Percentiles rank a stretch among this genome's conserved stretches.
phyloP scores from a whole-genome alignment of 2,888 invertebrate species.

The Hypena proboscidalis region DNA sequence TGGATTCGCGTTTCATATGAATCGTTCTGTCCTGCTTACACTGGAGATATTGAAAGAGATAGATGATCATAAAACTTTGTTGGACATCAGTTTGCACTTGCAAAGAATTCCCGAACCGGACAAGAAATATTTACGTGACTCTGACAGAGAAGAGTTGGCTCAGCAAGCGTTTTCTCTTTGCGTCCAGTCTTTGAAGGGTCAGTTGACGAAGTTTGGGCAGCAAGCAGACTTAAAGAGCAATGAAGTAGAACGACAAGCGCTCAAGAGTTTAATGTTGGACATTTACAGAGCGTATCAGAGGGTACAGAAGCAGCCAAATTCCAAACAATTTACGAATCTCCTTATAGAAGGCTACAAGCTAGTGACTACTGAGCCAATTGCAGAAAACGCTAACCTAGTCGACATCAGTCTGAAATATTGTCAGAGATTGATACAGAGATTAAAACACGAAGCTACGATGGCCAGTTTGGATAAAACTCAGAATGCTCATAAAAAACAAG shows the following conservation, averaged over 20 bases:
- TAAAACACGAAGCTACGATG: constrained; percentile 83
- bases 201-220: constrained; percentile 83
- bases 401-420: constrained; percentile 90
- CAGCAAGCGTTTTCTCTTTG: constrained; percentile 92
- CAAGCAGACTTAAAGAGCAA: constrained; percentile 77
- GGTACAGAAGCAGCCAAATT: constrained; percentile 86
- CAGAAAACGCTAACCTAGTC: constrained; percentile 86
- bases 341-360: constrained; percentile 90
- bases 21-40: constrained; percentile 91
- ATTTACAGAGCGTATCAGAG: constrained; percentile 89
- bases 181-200: constrained; percentile 88
- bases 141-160: constrained; percentile 92
- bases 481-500: constrained; percentile 69
- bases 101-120: constrained; percentile 93
- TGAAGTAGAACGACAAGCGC: constrained; percentile 76
- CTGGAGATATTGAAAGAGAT: constrained; percentile 92
- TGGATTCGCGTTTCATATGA: constrained; percentile 96
- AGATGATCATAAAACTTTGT: constrained; percentile 91
- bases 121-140: constrained; percentile 95
- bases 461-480: constrained; percentile 69
- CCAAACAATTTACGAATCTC: constrained; percentile 87
- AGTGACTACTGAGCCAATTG: constrained; percentile 85
- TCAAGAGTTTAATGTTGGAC: constrained; percentile 82
- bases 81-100: constrained; percentile 92
- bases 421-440: constrained; percentile 85